Evolutionary conservation across 2,113 vertebrate species (phyloP).

Genomic region (Hoplias malabaricus): DNA sequence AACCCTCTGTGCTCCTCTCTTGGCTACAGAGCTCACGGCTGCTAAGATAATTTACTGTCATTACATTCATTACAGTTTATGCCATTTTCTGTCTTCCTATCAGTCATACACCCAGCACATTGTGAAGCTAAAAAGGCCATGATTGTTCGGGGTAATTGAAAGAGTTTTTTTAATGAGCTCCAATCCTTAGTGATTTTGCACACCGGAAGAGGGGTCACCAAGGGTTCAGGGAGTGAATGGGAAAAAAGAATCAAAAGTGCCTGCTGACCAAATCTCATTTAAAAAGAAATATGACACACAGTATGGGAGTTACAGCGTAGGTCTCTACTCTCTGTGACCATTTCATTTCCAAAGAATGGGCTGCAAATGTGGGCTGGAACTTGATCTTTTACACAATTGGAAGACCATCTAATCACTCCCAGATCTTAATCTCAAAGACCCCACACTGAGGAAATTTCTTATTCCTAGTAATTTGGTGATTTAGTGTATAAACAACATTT

Average conservation of each 20-base stretch:
- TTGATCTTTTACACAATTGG: neutral
- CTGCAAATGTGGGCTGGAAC: neutral
- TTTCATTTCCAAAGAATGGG: neutral
- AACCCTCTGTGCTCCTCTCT: slow-evolving; percentile 2
- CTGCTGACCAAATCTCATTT: neutral
- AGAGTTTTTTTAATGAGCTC: slow-evolving; percentile 32
- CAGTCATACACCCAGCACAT: slow-evolving; percentile 19
- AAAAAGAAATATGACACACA: neutral
- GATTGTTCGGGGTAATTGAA: slow-evolving; percentile 11
- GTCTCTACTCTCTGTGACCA: neutral
- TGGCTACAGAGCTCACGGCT: slow-evolving; percentile 4
- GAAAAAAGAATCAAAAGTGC: neutral
- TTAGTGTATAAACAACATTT: too few species aligned
- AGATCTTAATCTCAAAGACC: too few species aligned
- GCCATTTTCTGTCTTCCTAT: neutral
- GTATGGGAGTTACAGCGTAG: neutral
- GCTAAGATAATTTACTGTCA: slow-evolving; percentile 33
- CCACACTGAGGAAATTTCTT: too few species aligned
- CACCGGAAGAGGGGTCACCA: neutral
- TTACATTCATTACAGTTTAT: neutral
- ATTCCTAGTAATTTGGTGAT: too few species aligned
- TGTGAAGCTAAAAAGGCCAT: neutral
- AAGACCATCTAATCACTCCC: neutral
- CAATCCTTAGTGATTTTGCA: slow-evolving; percentile 23
- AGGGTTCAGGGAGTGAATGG: slow-evolving; percentile 1